Conservation (phyloP, 2,888 invertebrate genomes). For the Eupithecia abbreviata region DNA sequence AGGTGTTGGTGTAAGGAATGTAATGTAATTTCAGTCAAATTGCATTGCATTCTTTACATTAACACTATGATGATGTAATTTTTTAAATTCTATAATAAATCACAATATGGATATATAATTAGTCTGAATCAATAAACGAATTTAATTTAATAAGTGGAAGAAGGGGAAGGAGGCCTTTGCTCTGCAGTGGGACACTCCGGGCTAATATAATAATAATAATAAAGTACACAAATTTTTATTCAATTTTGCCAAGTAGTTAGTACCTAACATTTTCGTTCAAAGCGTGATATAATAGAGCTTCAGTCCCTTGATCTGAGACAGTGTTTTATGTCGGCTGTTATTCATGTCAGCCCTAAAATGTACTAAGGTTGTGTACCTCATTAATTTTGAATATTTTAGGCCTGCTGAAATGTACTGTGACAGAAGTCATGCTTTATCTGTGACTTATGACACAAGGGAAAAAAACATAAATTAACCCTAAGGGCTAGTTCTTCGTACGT, state of each 20-base stretch:
- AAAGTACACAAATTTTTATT: background rate
- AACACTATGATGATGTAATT: no score
- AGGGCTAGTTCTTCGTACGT: no score
- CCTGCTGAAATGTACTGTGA: slow-evolving; percentile 5
- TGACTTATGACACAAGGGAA: background rate
- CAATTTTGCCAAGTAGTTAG: background rate
- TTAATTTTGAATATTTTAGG: slow-evolving; percentile 35
- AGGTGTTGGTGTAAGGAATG: no score
- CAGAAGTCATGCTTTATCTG: slow-evolving; percentile 8
- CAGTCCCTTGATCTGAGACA: slow-evolving; percentile 9
- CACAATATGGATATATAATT: no score
- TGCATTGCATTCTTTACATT: no score
- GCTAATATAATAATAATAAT: no score
- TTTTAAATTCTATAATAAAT: no score
- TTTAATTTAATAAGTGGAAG: no score
- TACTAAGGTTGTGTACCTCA: slow-evolving; percentile 40
- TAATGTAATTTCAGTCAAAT: no score
- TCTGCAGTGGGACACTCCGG: no score
- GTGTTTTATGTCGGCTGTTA: slow-evolving; percentile 31
- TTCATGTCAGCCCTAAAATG: slow-evolving; percentile 28
- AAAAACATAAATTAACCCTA: background rate
- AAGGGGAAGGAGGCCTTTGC: no score
- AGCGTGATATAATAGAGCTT: background rate
- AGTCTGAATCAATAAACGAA: no score
- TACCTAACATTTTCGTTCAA: slow-evolving; percentile 4